Base-by-base conservation (phyloP, 2,113 vertebrate genomes). In the Campylomormyrus tamandua region DNA sequence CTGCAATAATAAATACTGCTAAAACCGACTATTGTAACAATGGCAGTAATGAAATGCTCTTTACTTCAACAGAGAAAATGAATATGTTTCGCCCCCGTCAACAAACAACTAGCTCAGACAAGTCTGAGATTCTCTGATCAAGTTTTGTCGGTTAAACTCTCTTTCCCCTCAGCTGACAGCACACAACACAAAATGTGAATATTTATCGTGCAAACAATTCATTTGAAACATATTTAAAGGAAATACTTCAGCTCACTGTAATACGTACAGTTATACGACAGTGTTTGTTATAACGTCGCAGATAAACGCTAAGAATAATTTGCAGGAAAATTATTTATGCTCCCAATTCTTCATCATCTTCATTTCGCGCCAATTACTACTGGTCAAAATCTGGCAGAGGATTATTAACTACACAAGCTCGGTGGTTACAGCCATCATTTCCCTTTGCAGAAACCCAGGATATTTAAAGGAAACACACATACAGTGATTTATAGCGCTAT, bases 401-500 rank as follows among this genome's bases (percentile, higher is more conserved):
- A 87, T 35, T 53, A 53, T 53, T 39, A 53, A 52, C 27, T 31
- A 49, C 27, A 56, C 6, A 39, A 15, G 24, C n/a, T 5, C 3
- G 11, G 24, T 87, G 31, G 27, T 19, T 35, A 21, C n/a, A 53
- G 24, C 83, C 85, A 87, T 53, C 85, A 35, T 53, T 35, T 35
- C 49, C 85, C 53, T 7, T n/a, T 35, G 50, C n/a, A 87, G 50
- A n/a, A 84, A 45, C 7, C 83, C 50, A 53, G 85, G 48, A 53
- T 87, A 87, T 87, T 87, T 87, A 53, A 87, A 50, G 85, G 50
- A 15, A 87, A 2, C 24, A 39, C 48, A 19, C 35, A 19, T 53
- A 48, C 49, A 87, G n/a, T 87, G 85, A 87, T 87, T 87, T 87
- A 87, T 53, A 53, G 85, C 0, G n/a, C 21, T 17, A 52, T 87